Evolutionary conservation across 2,113 vertebrate species (phyloP).

Genomic region (Grammomys surdaster): DNA sequence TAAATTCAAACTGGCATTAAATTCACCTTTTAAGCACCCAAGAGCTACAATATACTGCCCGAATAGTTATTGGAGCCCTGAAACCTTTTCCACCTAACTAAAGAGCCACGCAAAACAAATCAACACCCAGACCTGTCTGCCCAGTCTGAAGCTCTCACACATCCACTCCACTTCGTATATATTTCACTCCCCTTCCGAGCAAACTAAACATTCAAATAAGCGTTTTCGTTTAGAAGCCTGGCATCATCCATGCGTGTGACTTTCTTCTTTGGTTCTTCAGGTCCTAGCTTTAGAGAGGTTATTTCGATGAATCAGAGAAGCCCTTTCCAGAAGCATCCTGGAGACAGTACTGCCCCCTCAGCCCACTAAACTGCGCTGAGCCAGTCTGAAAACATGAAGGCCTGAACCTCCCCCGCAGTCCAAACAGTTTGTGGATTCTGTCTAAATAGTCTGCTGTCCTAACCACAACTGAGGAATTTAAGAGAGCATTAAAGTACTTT

Average conservation of each 20-base stretch:
- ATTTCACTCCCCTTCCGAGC: neutral
- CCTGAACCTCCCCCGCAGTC: constrained; percentile 34
- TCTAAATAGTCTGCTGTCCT: constrained; percentile 68
- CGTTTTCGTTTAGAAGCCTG: constrained; percentile 43
- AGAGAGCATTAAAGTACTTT: constrained; percentile 67
- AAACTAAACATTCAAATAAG: neutral
- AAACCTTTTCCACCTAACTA: neutral
- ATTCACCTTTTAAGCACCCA: neutral
- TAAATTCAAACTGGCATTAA: neutral
- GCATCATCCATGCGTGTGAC: neutral
- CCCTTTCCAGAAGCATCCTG: neutral
- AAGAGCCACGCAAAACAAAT: neutral
- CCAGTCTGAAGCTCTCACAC: neutral
- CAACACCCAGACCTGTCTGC: neutral
- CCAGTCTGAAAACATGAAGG: constrained; percentile 8
- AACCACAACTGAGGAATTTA: constrained; percentile 67
- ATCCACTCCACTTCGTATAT: neutral
- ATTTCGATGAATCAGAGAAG: constrained; percentile 15
- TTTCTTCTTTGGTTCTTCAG: neutral
- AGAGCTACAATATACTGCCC: neutral
- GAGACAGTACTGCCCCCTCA: neutral
- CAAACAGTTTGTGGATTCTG: constrained; percentile 74
- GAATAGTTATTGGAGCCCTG: neutral
- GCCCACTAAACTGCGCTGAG: constrained; percentile 21
- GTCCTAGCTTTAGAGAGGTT: neutral